Evolutionary conservation across 2,113 vertebrate genomes (phyloP).

Genomic region (Ovis canadensis): DNA sequence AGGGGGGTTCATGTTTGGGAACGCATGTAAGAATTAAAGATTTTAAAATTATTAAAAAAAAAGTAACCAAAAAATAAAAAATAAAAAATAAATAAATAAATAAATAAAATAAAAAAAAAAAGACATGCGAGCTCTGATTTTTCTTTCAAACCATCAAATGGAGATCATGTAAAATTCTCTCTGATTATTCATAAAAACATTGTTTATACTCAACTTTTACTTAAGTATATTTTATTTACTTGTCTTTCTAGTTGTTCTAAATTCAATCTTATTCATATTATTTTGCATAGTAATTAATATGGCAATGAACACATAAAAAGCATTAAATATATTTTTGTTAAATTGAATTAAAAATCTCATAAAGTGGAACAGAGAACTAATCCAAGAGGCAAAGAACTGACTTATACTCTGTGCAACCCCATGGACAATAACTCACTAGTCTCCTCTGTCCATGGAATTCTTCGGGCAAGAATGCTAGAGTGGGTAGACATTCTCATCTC

Average conservation of each 20-base stretch:
- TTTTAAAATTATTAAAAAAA: no score
- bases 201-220: neutral
- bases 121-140: neutral
- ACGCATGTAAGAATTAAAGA: no score
- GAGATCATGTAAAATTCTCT: neutral
- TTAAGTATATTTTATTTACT: neutral
- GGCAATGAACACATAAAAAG: conserved; percentile 9
- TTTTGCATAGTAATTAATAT: conserved; percentile 12
- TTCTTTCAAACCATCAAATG: neutral
- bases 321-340: neutral
- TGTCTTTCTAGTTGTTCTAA: conserved; percentile 4
- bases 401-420: neutral
- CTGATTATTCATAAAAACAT: neutral
- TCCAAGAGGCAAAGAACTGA: neutral
- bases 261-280: neutral
- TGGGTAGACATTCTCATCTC: neutral
- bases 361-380: neutral
- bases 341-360: neutral
- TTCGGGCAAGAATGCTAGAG: neutral
- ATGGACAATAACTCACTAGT: neutral
- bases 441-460: neutral
- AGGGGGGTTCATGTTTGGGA: no score
- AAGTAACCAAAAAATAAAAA: no score
- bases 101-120: neutral
- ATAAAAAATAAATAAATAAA: no score